These are phyloP conservation scores for Crossocerus cetratus DNA, from an alignment of 2,888 invertebrate species.

Conservation along the genomic window DNA sequence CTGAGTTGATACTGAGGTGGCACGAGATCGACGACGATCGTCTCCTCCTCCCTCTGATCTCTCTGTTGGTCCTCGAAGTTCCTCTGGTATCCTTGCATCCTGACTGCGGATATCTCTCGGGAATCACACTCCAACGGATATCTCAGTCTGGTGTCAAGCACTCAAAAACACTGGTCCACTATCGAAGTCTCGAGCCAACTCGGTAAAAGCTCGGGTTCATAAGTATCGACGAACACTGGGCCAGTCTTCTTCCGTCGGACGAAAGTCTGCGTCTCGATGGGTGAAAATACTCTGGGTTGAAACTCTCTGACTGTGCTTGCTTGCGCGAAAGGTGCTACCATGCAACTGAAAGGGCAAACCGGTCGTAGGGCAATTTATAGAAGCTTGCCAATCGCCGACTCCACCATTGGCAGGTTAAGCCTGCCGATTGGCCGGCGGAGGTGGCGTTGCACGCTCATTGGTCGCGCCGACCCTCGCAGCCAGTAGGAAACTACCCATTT, in stretches of 20 bases:
- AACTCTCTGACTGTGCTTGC: neutral
- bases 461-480: neutral
- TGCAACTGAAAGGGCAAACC: conserved; percentile 19
- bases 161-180: neutral
- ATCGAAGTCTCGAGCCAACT: neutral
- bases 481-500: conserved; percentile 11
- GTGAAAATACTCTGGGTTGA: neutral
- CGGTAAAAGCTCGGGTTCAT: neutral
- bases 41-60: conserved; percentile 67
- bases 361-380: conserved; percentile 32
- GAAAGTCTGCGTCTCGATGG: neutral
- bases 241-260: neutral
- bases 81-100: conserved; percentile 66
- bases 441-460: conserved; percentile 4
- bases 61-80: conserved; percentile 69
- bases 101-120: neutral
- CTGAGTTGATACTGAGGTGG: conserved; percentile 76
- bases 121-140: neutral
- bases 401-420: conserved; percentile 22
- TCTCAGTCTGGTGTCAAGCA: neutral
- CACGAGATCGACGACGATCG: conserved; percentile 80
- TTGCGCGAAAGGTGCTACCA: neutral
- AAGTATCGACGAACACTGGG: neutral
- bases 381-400: conserved; percentile 4
- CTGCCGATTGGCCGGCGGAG: conserved; percentile 7